Conservation (phyloP, 2,888 invertebrate species). For the Polyploca ridens region DNA sequence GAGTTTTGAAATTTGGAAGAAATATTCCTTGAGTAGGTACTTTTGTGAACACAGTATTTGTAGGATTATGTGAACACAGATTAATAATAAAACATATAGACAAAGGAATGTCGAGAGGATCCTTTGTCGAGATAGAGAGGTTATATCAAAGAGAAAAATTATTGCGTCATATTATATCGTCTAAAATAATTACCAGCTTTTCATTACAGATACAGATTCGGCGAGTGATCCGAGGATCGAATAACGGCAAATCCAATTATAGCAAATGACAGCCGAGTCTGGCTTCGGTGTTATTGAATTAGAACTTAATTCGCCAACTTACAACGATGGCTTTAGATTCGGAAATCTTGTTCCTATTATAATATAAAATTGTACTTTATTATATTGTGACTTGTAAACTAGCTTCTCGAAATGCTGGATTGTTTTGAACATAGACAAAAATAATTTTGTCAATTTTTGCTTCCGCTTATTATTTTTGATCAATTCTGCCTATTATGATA, state of each 20-base stretch:
- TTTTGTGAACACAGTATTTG: no score
- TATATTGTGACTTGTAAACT: no score
- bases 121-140: not conserved
- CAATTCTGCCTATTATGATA: no score
- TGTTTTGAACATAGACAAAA: no score
- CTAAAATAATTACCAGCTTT: slow-evolving; percentile 2
- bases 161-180: not conserved
- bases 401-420: no score
- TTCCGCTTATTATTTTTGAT: no score
- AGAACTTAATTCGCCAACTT: not conserved
- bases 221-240: not conserved
- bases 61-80: no score
- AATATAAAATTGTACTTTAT: no score
- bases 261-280: not conserved
- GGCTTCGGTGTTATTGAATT: not conserved
- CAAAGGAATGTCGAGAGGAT: not conserved
- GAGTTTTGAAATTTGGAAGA: no score
- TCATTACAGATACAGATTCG: not conserved
- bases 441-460: no score
- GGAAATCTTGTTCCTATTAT: not conserved
- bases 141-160: not conserved
- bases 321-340: not conserved
- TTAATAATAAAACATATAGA: not conserved
- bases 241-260: not conserved
- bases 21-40: no score